These are phyloP conservation scores for Apomyelois bistriatella DNA, from an alignment of 2,888 invertebrate species.

Conservation along the genomic window DNA sequence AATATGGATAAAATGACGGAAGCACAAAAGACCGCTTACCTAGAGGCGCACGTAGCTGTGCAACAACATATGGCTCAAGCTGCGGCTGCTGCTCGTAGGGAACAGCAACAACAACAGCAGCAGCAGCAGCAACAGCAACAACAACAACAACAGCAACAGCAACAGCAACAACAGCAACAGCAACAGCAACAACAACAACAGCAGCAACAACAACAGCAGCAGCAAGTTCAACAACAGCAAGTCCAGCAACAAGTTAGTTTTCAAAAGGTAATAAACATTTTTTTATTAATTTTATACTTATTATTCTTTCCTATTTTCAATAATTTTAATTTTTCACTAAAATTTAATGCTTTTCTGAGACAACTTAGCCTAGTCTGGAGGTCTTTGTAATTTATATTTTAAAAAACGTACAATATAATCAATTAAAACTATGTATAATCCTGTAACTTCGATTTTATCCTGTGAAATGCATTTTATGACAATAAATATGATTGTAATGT, in stretches of 20 bases:
- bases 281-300: no score
- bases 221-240: constrained; percentile 42
- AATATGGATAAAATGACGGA: constrained; percentile 89
- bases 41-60: constrained; percentile 87
- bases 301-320: no score
- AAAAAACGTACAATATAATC: no score
- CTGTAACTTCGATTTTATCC: no score
- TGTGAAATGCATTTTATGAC: no score
- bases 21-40: constrained; percentile 86
- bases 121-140: constrained; percentile 61
- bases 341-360: no score
- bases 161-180: constrained; percentile 54
- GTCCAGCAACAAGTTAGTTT: constrained; percentile 23
- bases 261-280: constrained; percentile 17
- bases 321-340: no score
- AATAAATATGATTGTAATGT: no score
- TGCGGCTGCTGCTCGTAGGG: constrained; percentile 77
- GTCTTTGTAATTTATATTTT: no score
- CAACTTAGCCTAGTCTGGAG: no score
- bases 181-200: constrained; percentile 46
- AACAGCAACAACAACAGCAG: constrained; percentile 69
- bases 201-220: constrained; percentile 56
- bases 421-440: no score
- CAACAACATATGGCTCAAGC: constrained; percentile 89
- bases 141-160: constrained; percentile 49